phyloP scores from a whole-genome alignment of 1,140 invertebrate species.

The Brachionus sp. region DNA sequence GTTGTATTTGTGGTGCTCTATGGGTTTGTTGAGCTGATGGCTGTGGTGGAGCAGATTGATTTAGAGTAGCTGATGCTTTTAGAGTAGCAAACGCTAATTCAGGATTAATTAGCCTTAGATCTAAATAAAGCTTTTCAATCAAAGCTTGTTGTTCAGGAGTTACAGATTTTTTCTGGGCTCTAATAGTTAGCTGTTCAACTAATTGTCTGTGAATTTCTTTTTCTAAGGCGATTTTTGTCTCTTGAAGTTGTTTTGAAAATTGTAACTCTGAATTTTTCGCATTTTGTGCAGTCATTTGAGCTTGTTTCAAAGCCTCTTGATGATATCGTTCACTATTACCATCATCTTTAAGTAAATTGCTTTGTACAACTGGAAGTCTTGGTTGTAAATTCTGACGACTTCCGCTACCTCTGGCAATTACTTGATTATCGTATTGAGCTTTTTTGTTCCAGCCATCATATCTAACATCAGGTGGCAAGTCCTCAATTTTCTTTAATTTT shows the following conservation, averaged over 20 bases:
- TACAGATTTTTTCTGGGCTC: constrained; percentile 39
- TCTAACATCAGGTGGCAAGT: constrained; percentile 34
- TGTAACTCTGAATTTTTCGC: constrained; percentile 21
- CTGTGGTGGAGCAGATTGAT: neutral
- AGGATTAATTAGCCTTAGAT: constrained; percentile 35
- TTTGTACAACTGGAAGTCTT: constrained; percentile 9
- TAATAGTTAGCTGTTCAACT: constrained; percentile 14
- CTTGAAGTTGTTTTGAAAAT: constrained; percentile 42
- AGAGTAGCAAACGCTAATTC: constrained; percentile 42
- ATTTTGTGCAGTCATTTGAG: constrained; percentile 21
- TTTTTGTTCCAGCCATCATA: constrained; percentile 44
- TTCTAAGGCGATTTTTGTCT: constrained; percentile 30
- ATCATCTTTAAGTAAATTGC: constrained; percentile 33
- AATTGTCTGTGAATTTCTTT: constrained; percentile 45
- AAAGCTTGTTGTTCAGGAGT: constrained; percentile 44
- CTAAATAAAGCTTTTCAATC: constrained; percentile 37
- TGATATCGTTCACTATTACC: constrained; percentile 28
- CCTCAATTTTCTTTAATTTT: constrained; percentile 10
- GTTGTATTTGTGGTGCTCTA: neutral
- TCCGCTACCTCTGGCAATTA: neutral
- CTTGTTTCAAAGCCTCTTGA: constrained; percentile 27
- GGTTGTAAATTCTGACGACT: constrained; percentile 28
- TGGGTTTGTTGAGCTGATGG: neutral
- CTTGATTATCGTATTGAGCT: constrained; percentile 44
- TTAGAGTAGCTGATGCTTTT: constrained; percentile 34